These are phyloP conservation scores for Andricus grossulariae DNA, from an alignment of 1,140 invertebrate genomes.

Conservation along the genomic window DNA sequence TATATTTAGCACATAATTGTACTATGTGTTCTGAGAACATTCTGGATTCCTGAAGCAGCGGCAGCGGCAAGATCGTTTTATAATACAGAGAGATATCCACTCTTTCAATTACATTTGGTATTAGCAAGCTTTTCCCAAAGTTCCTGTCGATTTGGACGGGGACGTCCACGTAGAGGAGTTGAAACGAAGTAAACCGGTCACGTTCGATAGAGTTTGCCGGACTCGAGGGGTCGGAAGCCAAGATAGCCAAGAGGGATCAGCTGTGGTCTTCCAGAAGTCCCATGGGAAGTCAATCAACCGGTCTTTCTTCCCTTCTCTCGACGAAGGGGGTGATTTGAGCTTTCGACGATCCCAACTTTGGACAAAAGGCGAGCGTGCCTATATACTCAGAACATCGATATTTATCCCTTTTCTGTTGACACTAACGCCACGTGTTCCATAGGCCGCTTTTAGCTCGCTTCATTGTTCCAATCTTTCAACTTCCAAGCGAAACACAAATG, in stretches of 20 bases:
- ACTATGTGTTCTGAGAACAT: too few species aligned
- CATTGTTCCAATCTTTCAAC: conserved; percentile 1
- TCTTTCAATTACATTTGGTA: conserved; percentile 20
- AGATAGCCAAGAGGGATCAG: conserved; percentile 70
- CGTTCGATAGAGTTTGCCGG: conserved; percentile 59
- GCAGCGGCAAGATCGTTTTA: too few species aligned
- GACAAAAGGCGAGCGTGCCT: conserved; percentile 11
- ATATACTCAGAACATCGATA: conserved; percentile 6
- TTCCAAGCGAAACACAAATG: background rate
- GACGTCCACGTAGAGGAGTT: background rate
- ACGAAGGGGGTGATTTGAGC: conserved; percentile 54
- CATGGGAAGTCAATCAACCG: conserved; percentile 76
- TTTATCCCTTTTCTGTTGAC: conserved; percentile 13
- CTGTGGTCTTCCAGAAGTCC: conserved; percentile 72
- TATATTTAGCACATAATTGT: too few species aligned
- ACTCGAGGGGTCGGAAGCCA: conserved; percentile 58
- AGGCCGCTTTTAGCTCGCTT: background rate
- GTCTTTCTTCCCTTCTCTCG: conserved; percentile 67
- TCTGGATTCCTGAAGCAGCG: too few species aligned
- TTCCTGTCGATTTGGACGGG: conserved; percentile 1
- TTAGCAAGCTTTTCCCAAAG: conserved; percentile 14
- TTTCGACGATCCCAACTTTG: conserved; percentile 37
- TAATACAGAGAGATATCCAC: too few species aligned
- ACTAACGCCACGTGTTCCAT: conserved; percentile 8
- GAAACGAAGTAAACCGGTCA: conserved; percentile 60